A percentile compares a stretch with the other conserved stretches of the same genome.
These are phyloP conservation scores for Trichonephila clavata DNA, from an alignment of 1,140 invertebrate species.

Conservation along the genomic window DNA sequence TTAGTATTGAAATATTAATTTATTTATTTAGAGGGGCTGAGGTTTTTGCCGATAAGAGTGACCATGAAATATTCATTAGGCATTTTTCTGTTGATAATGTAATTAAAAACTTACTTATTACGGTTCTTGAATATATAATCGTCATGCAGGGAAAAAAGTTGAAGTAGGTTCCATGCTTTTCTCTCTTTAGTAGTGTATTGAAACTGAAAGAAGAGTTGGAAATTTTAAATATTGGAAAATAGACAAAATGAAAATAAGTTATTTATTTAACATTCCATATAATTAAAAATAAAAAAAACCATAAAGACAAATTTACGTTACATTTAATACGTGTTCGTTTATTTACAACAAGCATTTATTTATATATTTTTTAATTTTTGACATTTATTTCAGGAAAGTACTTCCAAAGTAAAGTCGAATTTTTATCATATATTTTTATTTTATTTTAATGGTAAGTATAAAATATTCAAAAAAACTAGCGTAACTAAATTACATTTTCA, in stretches of 20 bases:
- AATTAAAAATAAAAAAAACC: neutral
- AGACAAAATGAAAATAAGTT: neutral
- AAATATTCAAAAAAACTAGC: no score
- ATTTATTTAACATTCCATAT: neutral
- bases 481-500: no score
- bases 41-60: conserved; percentile 5
- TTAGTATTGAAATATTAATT: neutral
- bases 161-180: neutral
- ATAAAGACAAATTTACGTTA: no score
- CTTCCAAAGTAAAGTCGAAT: no score
- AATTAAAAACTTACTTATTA: conserved; percentile 30
- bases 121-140: neutral
- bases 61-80: conserved; percentile 44
- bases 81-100: neutral
- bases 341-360: no score
- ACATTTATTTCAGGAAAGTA: no score
- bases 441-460: no score
- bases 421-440: no score
- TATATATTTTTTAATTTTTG: no score
- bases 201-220: neutral
- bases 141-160: neutral
- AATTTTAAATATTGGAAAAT: neutral
- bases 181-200: neutral
- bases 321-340: no score
- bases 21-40: neutral